Conservation (phyloP, 2,888 invertebrate species). For the Eupithecia centaureata region DNA sequence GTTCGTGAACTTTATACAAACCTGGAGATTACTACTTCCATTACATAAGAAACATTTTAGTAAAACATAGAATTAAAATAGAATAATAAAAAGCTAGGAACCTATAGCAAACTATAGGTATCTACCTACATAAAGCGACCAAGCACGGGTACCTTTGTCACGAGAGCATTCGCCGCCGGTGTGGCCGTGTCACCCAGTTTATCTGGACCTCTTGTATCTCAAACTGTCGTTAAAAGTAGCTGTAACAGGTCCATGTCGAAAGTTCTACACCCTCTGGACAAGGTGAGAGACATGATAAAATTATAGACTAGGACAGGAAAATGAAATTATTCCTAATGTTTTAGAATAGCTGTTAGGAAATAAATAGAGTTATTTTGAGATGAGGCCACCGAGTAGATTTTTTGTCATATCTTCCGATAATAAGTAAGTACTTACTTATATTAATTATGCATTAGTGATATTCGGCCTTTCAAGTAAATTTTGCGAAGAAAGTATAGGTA, state of each 20-base stretch:
- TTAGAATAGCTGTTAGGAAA: slow-evolving; percentile 54
- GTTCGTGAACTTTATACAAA: too few relatives aligned
- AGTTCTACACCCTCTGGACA: slow-evolving; percentile 49
- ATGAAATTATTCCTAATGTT: slow-evolving; percentile 60
- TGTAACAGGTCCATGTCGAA: slow-evolving; percentile 19
- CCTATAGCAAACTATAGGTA: slow-evolving; percentile 39
- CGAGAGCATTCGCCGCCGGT: slow-evolving; percentile 62
- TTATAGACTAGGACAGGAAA: slow-evolving; percentile 66
- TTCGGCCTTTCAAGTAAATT: background rate
- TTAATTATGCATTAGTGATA: background rate
- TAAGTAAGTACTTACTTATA: too few relatives aligned
- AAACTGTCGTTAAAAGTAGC: background rate
- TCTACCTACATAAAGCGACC: slow-evolving; percentile 45
- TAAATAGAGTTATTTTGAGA: slow-evolving; percentile 54
- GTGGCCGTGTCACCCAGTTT: slow-evolving; percentile 59
- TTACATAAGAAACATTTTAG: too few relatives aligned
- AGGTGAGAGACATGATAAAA: slow-evolving; percentile 55
- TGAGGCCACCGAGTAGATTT: slow-evolving; percentile 31
- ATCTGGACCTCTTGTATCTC: slow-evolving; percentile 44
- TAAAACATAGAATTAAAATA: too few relatives aligned
- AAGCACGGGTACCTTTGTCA: slow-evolving; percentile 54
- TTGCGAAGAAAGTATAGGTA: too few relatives aligned
- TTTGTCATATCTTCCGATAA: slow-evolving; percentile 3
- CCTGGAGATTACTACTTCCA: too few relatives aligned
- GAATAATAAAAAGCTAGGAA: slow-evolving; percentile 15